Evolutionary conservation across 2,888 invertebrate species (phyloP).

Genomic region (Arge pagana): DNA sequence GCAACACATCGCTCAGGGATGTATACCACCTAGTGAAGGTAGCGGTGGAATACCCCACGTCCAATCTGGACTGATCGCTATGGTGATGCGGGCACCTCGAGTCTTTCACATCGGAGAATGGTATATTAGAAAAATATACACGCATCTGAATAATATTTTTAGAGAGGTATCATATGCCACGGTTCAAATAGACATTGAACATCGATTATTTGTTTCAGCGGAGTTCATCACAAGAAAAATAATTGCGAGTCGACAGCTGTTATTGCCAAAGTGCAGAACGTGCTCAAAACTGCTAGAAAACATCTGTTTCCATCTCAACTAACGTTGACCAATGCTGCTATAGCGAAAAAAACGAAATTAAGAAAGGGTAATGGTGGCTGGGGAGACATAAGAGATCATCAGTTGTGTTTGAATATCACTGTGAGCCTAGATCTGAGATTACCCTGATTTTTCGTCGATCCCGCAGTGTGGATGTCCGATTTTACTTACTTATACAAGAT

Average conservation of each 20-base stretch:
- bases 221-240: constrained; percentile 93
- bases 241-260: constrained; percentile 87
- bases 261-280: constrained; percentile 82
- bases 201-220: constrained; percentile 65
- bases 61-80: constrained; percentile 70
- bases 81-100: constrained; percentile 89
- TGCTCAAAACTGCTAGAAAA: constrained; percentile 70
- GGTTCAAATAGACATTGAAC: neutral
- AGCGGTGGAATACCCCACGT: constrained; percentile 47
- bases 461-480: no score
- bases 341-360: constrained; percentile 74
- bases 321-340: constrained; percentile 68
- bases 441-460: constrained; percentile 40
- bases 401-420: constrained; percentile 63
- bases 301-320: constrained; percentile 75
- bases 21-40: constrained; percentile 69
- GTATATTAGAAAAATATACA: constrained; percentile 65
- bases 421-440: constrained; percentile 45
- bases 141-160: no score
- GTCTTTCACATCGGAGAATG: constrained; percentile 99
- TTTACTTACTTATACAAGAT: no score
- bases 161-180: neutral
- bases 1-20: constrained; percentile 86
- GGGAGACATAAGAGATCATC: constrained; percentile 83
- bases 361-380: constrained; percentile 96